Evolutionary conservation across 1,140 invertebrate species (phyloP).

Genomic region (Caerostris darwini): DNA sequence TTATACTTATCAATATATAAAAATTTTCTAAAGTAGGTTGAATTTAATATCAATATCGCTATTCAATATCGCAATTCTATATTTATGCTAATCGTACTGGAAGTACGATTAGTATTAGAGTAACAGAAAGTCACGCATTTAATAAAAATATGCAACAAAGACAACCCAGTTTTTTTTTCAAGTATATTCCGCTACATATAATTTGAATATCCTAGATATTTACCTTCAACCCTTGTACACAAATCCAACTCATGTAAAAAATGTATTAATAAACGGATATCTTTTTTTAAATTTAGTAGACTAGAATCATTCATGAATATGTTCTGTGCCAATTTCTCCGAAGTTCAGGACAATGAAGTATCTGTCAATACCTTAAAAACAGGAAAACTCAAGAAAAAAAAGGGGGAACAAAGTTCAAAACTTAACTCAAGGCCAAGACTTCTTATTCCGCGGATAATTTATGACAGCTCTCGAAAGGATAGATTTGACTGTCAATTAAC

Average conservation of each 20-base stretch:
- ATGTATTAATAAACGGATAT: slow-evolving; percentile 11
- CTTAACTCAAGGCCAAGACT: background rate
- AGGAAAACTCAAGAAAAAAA: background rate
- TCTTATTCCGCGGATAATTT: slow-evolving; percentile 18
- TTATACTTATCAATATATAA: too few species aligned
- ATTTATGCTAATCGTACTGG: too few species aligned
- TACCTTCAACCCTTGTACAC: background rate
- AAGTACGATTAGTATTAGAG: too few species aligned
- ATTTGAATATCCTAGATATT: slow-evolving; percentile 12
- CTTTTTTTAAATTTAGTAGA: background rate
- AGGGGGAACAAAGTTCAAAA: background rate
- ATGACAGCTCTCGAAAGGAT: background rate
- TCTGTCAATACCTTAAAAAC: too few species aligned
- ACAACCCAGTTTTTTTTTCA: background rate
- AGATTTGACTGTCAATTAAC: slow-evolving; percentile 52
- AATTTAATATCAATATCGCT: too few species aligned
- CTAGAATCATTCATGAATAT: background rate
- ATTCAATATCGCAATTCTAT: too few species aligned
- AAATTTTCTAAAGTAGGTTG: too few species aligned
- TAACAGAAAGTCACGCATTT: too few species aligned
- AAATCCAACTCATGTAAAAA: background rate
- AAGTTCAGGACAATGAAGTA: background rate
- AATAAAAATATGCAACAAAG: slow-evolving; percentile 3
- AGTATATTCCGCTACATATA: background rate
- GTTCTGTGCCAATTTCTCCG: too few species aligned